Base-by-base conservation (phyloP, 2,797 vertebrate species). In the Furcifer pardalis region DNA sequence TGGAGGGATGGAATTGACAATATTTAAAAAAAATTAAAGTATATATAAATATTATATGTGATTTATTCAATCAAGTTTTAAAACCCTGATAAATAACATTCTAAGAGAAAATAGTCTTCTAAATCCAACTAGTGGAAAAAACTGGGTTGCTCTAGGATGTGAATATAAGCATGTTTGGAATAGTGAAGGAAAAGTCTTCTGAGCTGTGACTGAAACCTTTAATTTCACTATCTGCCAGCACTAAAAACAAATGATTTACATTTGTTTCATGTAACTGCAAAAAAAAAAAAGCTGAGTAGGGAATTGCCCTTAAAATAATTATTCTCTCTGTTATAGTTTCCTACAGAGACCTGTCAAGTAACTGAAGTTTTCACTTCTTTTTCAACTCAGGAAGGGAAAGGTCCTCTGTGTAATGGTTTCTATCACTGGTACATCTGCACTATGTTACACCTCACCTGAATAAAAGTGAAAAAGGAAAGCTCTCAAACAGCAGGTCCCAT, bases 381-480 rank as follows among this genome's bases (percentile, higher is more conserved):
- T 79, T 82, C 81, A 81, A 59, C 68, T 81, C 63, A 30, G 46
- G 78, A 77, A 52, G 79, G n/a, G 81, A 78, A 87, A 52, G 60
- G 76, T 65, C 19, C 56, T 86, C 79, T n/a, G 80, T 78, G 77
- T 82, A 87, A 83, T 78, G 76, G 75, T 72, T 84, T 80, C 79
- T 85, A 69, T 86, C 63, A 49, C 46, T 63, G 78, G 81, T 82
- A 84, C 82, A 82, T 88, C 88, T 88, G 87, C 81, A 92, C 56
- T 81, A 80, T 91, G 85, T 90, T 87, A 89, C 32, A 86, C 62
- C 40, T 86, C 87, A 89, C 81, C 76, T 84, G 88, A 86, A 88
- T 46, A 82, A 84, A 81, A 89, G 83, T 83, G 85, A 80, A 89
- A 89, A 88, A 81, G 44, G 66, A 80, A 84, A 87, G 66, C 79